A percentile compares a stretch with the other conserved stretches of the same genome.
Conservation (phyloP, 30 jellyfish, hydroid and myxozoan species). For the Aurelia aurita complex sp. Pacific region DNA sequence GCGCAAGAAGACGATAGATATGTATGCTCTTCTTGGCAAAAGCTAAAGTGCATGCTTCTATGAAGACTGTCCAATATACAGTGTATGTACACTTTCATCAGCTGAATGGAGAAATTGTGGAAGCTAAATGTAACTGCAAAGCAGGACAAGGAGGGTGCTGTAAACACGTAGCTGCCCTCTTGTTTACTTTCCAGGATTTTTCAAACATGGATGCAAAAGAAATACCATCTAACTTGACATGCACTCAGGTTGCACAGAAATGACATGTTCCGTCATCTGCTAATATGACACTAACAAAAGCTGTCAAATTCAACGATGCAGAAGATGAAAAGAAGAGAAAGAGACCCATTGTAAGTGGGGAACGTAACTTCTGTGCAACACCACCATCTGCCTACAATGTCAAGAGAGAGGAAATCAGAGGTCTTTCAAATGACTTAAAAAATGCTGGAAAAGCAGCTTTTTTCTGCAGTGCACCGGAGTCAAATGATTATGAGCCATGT, state of each 20-base stretch:
- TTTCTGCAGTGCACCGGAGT: slow-evolving; percentile 24
- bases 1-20: too few relatives aligned
- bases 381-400: slow-evolving; percentile 31
- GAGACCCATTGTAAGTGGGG: slow-evolving; percentile 44
- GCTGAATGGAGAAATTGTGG: slow-evolving; percentile 12
- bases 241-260: too few relatives aligned
- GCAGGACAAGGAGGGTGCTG: slow-evolving; percentile 57
- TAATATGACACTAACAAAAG: slow-evolving; percentile 1
- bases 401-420: slow-evolving; percentile 22
- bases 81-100: slow-evolving; percentile 24
- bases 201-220: slow-evolving; percentile 12
- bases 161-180: slow-evolving; percentile 3
- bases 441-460: slow-evolving; percentile 28
- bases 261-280: too few relatives aligned
- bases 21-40: slow-evolving; percentile 27
- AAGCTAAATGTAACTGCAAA: slow-evolving; percentile 19
- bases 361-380: slow-evolving; percentile 29
- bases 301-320: background rate
- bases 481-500: slow-evolving; percentile 64
- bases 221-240: slow-evolving; percentile 22
- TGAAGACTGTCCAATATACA: background rate
- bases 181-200: slow-evolving; percentile 39
- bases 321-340: slow-evolving; percentile 26
- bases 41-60: slow-evolving; percentile 51
- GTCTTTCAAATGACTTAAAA: slow-evolving; percentile 7